Base-by-base conservation (phyloP, 2,113 vertebrate species). In the Sciurus niger region DNA sequence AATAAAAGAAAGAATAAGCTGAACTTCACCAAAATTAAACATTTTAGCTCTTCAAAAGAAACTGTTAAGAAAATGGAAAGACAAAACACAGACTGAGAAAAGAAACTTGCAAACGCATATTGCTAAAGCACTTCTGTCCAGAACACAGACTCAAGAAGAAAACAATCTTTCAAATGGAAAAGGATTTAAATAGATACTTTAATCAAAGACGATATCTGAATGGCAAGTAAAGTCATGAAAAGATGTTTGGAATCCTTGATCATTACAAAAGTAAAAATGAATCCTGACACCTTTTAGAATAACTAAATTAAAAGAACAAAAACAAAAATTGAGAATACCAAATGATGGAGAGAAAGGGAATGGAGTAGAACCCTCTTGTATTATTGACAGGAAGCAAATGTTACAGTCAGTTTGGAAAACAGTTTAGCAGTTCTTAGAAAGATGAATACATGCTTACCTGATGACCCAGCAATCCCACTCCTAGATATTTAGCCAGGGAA, bases 11-110 rank as follows among this genome's bases (percentile, higher is more conserved):
- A 32, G 4, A 17, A 53, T 58, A 89, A 70, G 67, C 2, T 84
- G 68, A 90, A 63, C 46, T 34, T 78, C 28, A 88, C 3, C 2
- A 51, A 94, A 85, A 77, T 86, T 37, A 84, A 89, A 91, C 90
- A 48, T 12, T 92, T 82, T 0, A 80, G 11, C n/a, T 72, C 14
- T 90, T 92, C n/a, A 80, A 82, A 80, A 76, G 22, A 85, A 91
- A 63, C 34, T 92, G 6, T 34, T 58, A 77, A 84, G 40, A 34
- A 18, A 65, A 77, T 76, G 20, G 65, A 89, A 93, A 87, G 65
- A 72, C 4, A 34, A 92, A 82, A 2, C 4, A 63, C 1, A 92
- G 58, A n/a, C 14, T 82, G 22, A 12, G 46, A 86, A 70, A 94
- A 87, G 87, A 94, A 65, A 80, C 40, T 94, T 92, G 12, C 34